Conservation (phyloP, 2,797 vertebrate species). For the Caiman crocodilus region DNA sequence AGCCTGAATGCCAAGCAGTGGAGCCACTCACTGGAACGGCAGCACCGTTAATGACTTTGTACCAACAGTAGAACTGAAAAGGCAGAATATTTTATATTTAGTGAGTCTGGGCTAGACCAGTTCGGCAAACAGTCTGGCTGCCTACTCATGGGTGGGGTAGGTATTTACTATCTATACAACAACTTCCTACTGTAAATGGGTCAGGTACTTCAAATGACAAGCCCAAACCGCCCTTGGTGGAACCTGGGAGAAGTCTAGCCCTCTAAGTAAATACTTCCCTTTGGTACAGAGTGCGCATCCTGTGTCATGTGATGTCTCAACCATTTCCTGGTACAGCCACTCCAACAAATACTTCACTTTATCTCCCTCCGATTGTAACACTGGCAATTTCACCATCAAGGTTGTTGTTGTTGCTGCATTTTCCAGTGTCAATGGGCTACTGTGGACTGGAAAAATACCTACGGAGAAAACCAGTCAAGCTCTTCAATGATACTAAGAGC, state of each 20-base stretch:
- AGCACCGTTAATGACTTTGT: slow-evolving; percentile 44
- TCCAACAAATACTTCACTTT: slow-evolving; percentile 67
- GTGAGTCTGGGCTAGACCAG: slow-evolving; percentile 26
- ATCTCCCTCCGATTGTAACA: slow-evolving; percentile 52
- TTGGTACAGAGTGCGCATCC: slow-evolving; percentile 48
- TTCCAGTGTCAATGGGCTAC: slow-evolving; percentile 37
- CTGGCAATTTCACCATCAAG: slow-evolving; percentile 25
- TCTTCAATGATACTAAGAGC: slow-evolving; percentile 20
- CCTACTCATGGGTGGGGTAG: slow-evolving; percentile 51
- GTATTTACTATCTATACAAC: slow-evolving; percentile 65
- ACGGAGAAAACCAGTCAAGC: neutral
- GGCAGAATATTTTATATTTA: slow-evolving; percentile 43
- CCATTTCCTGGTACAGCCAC: slow-evolving; percentile 67
- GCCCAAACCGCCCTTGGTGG: slow-evolving; percentile 51
- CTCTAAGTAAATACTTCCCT: slow-evolving; percentile 63
- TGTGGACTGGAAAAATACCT: slow-evolving; percentile 54
- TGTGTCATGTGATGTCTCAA: slow-evolving; percentile 62
- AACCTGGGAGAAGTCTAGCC: slow-evolving; percentile 66
- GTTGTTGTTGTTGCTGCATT: slow-evolving; percentile 48
- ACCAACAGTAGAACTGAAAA: slow-evolving; percentile 40
- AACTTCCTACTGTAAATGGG: slow-evolving; percentile 69
- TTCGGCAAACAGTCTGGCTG: slow-evolving; percentile 64
- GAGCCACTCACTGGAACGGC: slow-evolving; percentile 61
- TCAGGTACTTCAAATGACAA: slow-evolving; percentile 54
- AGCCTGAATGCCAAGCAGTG: slow-evolving; percentile 25